phyloP scores from a whole-genome alignment of 1,140 invertebrate species.

The Neodiprion pinetum region DNA sequence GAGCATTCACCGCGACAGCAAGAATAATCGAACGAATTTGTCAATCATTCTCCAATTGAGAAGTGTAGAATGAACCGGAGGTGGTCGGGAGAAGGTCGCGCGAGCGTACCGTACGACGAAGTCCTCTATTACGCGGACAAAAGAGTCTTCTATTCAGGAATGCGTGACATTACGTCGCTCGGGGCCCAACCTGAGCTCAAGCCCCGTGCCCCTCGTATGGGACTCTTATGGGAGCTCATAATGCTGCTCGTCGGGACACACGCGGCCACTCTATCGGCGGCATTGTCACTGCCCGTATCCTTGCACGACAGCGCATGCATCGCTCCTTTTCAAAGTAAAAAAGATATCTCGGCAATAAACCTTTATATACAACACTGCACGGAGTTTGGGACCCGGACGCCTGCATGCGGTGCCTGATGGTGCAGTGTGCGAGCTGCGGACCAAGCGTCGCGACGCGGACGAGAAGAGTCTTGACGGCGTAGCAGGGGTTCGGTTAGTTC shows the following conservation, averaged over 20 bases:
- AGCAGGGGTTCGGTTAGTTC: not conserved
- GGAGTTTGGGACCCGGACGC: not conserved
- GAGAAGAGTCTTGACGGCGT: not conserved
- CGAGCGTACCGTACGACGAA: not conserved
- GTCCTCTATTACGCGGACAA: conserved; percentile 2
- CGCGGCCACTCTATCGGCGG: not conserved
- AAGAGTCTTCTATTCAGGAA: conserved; percentile 5
- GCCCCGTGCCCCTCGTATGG: not conserved
- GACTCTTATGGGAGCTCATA: conserved; percentile 7
- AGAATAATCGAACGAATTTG: conserved; percentile 7
- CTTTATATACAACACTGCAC: not conserved
- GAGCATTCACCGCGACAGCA: conserved; percentile 4
- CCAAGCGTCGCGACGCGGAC: not conserved
- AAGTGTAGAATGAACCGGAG: not conserved
- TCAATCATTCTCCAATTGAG: conserved; percentile 7
- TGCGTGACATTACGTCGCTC: conserved; percentile 1
- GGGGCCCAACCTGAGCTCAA: not conserved
- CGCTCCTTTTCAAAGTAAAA: not conserved
- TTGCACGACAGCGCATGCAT: not conserved
- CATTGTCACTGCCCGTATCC: not conserved
- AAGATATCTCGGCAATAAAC: not conserved
- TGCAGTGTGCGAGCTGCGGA: not conserved
- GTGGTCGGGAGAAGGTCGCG: not conserved
- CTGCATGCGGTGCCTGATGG: not conserved
- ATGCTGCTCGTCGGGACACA: not conserved